Conservation (phyloP, 2,797 vertebrate genomes). For the Lacerta agilis region DNA sequence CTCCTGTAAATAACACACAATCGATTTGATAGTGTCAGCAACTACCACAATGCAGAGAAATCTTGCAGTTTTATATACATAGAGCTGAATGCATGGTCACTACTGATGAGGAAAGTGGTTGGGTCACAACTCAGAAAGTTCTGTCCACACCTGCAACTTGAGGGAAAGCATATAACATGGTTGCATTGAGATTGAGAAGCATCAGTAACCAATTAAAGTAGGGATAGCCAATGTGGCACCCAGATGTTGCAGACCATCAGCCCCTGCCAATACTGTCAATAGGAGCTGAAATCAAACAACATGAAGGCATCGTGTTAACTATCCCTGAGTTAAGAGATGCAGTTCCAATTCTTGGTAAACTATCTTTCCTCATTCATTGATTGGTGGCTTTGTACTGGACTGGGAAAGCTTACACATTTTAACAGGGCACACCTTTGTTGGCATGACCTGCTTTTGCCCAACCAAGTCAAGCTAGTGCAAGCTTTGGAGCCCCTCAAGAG, state of each 20-base stretch:
- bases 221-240: no score
- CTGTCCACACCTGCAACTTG: background rate
- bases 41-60: background rate
- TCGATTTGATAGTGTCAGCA: background rate
- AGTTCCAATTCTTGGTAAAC: background rate
- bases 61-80: background rate
- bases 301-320: background rate
- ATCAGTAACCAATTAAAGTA: background rate
- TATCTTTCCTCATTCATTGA: background rate
- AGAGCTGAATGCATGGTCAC: background rate
- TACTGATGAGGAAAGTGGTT: background rate
- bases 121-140: background rate
- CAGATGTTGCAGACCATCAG: no score
- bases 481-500: background rate
- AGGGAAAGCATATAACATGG: no score
- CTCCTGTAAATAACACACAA: conserved; percentile 8
- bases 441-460: background rate
- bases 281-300: no score
- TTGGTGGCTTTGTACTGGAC: background rate
- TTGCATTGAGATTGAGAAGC: background rate
- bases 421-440: background rate
- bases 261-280: no score
- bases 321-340: background rate
- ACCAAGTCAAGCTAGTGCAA: background rate
- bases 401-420: background rate